Conservation (phyloP, 2,113 vertebrate genomes). For the Probosciger aterrimus region DNA sequence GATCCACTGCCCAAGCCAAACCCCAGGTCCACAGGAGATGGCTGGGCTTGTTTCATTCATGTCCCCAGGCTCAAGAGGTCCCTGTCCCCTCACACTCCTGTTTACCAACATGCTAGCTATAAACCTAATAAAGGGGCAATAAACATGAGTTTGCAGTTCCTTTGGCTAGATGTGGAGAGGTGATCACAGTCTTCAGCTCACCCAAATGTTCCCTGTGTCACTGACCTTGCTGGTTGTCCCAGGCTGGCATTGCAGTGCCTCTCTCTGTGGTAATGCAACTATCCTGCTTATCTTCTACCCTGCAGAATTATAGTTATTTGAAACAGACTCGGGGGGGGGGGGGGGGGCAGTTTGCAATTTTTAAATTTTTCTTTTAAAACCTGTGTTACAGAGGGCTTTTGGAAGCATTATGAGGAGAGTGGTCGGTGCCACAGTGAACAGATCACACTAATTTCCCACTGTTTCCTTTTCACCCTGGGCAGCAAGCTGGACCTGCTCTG, state of each 20-base stretch:
- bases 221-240: background rate
- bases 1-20: background rate
- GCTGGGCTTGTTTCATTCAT: background rate
- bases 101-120: background rate
- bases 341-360: background rate
- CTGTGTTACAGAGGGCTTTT: background rate
- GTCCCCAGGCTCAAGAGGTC: background rate
- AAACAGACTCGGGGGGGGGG: background rate
- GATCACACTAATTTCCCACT: background rate
- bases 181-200: background rate
- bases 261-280: background rate
- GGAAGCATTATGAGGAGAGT: background rate
- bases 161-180: background rate
- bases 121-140: background rate
- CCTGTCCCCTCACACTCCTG: background rate
- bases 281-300: background rate
- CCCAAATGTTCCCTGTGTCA: background rate
- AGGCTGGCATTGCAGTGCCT: background rate
- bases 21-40: fast-evolving
- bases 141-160: background rate
- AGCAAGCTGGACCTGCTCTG: fast-evolving
- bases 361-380: background rate
- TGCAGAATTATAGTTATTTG: background rate
- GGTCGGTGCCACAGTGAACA: background rate
- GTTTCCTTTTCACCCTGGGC: background rate